Percentiles rank a stretch among this genome's conserved stretches.
Conservation (phyloP, 53 echinoderm and acorn worm genomes). For the Mesocentrotus franciscanus region DNA sequence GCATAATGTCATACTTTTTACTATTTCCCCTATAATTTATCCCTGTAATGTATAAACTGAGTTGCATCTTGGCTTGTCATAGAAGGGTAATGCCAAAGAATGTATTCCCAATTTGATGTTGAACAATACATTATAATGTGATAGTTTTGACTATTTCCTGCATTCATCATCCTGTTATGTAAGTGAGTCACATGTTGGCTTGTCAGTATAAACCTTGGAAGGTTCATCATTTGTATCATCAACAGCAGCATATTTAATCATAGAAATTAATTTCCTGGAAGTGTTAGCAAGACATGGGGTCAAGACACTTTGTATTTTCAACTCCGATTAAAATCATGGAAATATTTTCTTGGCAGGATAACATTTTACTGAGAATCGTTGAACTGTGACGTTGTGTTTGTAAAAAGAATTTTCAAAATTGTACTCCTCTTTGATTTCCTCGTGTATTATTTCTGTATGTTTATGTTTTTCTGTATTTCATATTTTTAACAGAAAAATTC, state of each 20-base stretch:
- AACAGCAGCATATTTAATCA: constrained; percentile 19
- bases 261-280: constrained; percentile 23
- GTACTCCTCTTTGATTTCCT: no score
- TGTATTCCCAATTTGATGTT: background rate
- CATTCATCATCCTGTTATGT: constrained; percentile 9
- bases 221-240: background rate
- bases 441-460: no score
- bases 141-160: background rate
- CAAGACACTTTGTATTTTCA: constrained; percentile 41
- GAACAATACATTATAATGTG: background rate
- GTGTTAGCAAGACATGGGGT: background rate
- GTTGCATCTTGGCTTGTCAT: background rate
- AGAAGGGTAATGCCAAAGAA: background rate
- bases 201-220: background rate
- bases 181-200: constrained; percentile 20
- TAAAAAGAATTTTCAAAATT: background rate
- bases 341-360: background rate
- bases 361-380: background rate
- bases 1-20: no score
- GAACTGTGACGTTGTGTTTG: background rate
- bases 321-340: background rate
- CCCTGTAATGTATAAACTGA: no score
- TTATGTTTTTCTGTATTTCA: no score
- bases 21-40: no score
- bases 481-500: no score